A percentile compares a stretch with the other conserved stretches of the same genome.
Evolutionary conservation across 2,888 invertebrate species (phyloP).

Genomic region (Plebejus anna): DNA sequence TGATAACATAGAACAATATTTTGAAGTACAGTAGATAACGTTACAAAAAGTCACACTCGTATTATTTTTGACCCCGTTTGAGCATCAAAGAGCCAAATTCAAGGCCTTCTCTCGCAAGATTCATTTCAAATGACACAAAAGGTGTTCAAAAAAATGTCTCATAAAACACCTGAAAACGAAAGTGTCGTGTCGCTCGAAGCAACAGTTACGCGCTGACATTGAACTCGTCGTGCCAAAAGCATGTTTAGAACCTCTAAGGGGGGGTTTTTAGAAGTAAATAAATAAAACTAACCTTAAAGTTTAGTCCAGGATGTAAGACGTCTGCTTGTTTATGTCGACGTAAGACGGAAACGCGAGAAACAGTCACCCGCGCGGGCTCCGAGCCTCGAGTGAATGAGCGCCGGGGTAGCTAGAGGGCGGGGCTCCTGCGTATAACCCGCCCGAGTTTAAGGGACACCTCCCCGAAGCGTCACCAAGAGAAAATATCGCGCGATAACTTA

Average conservation of each 20-base stretch:
- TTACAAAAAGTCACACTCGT: background rate
- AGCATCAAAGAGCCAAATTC: slow-evolving; percentile 10
- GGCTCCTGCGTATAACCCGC: slow-evolving; percentile 43
- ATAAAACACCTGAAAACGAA: slow-evolving; percentile 3
- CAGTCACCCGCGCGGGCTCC: slow-evolving; percentile 48
- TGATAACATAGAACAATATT: too few species aligned
- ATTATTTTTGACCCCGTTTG: background rate
- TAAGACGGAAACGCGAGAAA: slow-evolving; percentile 46
- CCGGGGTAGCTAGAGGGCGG: slow-evolving; percentile 67
- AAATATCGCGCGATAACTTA: background rate
- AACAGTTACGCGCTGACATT: slow-evolving; percentile 7
- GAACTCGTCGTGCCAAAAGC: background rate
- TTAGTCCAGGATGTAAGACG: background rate
- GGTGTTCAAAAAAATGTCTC: slow-evolving; percentile 13
- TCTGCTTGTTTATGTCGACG: slow-evolving; percentile 55
- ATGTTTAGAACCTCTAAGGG: background rate
- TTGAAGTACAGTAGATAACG: background rate
- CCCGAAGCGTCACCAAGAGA: background rate
- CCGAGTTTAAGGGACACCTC: background rate
- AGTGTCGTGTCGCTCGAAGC: slow-evolving; percentile 4
- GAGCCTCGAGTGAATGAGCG: slow-evolving; percentile 67
- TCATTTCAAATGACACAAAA: slow-evolving; percentile 19
- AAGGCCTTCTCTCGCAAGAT: slow-evolving; percentile 1
- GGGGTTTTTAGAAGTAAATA: background rate
- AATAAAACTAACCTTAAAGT: slow-evolving; percentile 15